Conservation (phyloP, 2,888 invertebrate species). For the Cataglyphis livida region DNA sequence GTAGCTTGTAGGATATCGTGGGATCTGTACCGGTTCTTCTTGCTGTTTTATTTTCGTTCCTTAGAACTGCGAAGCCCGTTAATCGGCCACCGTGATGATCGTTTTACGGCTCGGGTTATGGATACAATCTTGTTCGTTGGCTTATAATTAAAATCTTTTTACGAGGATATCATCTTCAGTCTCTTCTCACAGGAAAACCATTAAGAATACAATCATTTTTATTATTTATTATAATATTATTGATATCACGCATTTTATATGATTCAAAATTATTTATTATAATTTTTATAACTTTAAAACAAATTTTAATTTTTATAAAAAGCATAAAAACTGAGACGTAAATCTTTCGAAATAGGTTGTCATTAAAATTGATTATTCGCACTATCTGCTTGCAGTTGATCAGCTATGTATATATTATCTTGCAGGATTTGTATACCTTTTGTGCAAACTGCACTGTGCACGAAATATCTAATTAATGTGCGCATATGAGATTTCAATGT, state of each 20-base stretch:
- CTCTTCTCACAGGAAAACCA: not conserved
- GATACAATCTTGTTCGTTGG: conserved; percentile 1
- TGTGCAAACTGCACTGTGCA: conserved; percentile 33
- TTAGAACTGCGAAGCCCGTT: conserved; percentile 15
- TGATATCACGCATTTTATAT: not conserved
- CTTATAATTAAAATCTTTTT: conserved; percentile 16
- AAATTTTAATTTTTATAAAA: not conserved
- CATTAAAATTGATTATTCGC: conserved; percentile 11
- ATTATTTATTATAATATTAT: conserved; percentile 1
- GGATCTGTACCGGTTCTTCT: conserved; percentile 58
- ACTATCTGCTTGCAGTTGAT: conserved; percentile 1
- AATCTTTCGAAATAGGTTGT: not conserved
- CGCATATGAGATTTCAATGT: conserved; percentile 51
- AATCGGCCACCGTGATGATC: conserved; percentile 17
- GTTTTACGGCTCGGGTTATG: not conserved
- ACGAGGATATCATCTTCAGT: not conserved
- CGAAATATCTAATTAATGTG: conserved; percentile 49
- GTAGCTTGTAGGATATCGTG: conserved; percentile 55
- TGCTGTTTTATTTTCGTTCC: conserved; percentile 51
- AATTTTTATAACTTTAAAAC: not conserved
- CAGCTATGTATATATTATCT: conserved; percentile 31
- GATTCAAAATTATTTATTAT: not conserved
- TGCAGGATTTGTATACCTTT: conserved; percentile 42
- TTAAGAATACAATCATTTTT: not conserved
- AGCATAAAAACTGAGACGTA: not conserved